Percentiles rank a stretch among this genome's conserved stretches.
Conservation (phyloP, 2,113 vertebrate species). For the Acanthochromis polyacanthus region DNA sequence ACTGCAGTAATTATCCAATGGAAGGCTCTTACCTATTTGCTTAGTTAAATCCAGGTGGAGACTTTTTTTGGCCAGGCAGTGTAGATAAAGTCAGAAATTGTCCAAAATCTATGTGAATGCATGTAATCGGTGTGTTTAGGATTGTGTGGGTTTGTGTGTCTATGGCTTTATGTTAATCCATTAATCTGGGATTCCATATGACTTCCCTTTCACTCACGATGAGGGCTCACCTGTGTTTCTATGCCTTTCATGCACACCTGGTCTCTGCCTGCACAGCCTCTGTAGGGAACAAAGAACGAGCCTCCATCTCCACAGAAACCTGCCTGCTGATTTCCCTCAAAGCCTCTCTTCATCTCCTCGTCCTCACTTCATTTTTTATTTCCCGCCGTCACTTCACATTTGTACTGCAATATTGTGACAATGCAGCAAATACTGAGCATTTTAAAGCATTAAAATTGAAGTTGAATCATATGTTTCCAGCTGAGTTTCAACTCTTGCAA, state of each 20-base stretch:
- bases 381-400: constrained; percentile 18
- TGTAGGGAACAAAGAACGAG: constrained; percentile 21
- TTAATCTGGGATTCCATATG: constrained; percentile 20
- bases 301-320: constrained; percentile 22
- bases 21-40: no score
- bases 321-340: constrained; percentile 26
- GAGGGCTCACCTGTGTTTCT: constrained; percentile 68
- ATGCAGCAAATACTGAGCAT: neutral
- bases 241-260: constrained; percentile 59
- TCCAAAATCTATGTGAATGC: neutral
- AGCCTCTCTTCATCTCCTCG: constrained; percentile 27
- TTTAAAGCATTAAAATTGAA: neutral
- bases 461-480: constrained; percentile 25
- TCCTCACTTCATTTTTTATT: neutral
- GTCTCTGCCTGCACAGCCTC: constrained; percentile 26
- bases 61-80: no score
- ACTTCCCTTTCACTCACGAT: constrained; percentile 8
- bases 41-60: no score
- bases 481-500: constrained; percentile 6
- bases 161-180: constrained; percentile 12
- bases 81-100: neutral
- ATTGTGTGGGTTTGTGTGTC: neutral
- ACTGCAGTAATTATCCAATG: no score
- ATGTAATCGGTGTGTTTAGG: neutral
- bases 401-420: neutral